Evolutionary conservation across 2,797 vertebrate genomes (phyloP), one percentile per base, ranked within the genome.

Genomic region (Acipenser ruthenus): DNA sequence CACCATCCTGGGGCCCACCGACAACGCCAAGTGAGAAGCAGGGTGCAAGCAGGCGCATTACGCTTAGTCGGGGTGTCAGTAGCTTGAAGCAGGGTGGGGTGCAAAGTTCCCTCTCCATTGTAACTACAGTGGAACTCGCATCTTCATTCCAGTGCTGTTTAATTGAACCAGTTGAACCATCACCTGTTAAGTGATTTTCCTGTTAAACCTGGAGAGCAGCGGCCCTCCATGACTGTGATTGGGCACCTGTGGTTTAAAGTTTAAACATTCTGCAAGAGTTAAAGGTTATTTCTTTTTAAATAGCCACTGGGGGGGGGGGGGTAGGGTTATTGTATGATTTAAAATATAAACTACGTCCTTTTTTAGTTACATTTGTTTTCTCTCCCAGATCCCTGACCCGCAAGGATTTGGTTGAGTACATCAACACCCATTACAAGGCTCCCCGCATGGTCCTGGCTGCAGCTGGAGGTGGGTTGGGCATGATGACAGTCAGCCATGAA

Each of bases 391-490:
- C 11, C 68, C 74, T 99, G 71, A 91, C 83, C 4, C 91, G 93
- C 53, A 87, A 89, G 68, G 90, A 97, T 81, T 77, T 99, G 4
- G 83, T 84, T 9, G 90, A 95, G 0, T 98, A 93, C 73, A 60
- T 96, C 73, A 87, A 74, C 78, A 87, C 70, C 76, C 91, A 97
- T 74, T 95, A 90, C 81, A 98, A 95, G 83, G 95, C 93, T 62
- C 93, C 96, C 65, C 93, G 94, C 62, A 97, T 98, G 90, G 95
- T 98, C 58, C 84, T 99, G 72, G 89, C 95, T 71, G 95, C 95
- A 51, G 95, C 97, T 72, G 96, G 96, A 87, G 96, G 96, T 95
- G 71, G 76, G 67, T 62, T 59, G 52, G n/a, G 4, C 37, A 37
- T 37, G 37, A 4, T 37, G 37, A 37, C 37, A 37, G 37, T 37